Percentiles rank a stretch among this genome's conserved stretches.
Evolutionary conservation across 2,888 invertebrate genomes (phyloP).

Genomic region (Stictocephala bisonia): DNA sequence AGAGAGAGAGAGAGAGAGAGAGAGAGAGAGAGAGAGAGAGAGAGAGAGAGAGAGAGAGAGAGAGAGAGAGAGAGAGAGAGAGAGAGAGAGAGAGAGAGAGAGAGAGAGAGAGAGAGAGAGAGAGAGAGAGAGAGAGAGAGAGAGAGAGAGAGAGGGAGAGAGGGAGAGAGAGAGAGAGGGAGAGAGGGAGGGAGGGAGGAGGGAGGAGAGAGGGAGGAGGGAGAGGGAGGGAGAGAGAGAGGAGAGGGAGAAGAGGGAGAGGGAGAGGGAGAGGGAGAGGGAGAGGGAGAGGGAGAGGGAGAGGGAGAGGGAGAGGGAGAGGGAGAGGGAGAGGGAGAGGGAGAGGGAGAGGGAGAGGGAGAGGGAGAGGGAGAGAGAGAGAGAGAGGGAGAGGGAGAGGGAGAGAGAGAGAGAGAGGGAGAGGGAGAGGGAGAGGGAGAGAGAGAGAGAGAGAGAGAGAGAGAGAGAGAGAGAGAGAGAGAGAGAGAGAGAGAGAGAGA

Average conservation of each 20-base stretch:
- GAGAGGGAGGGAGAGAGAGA: slow-evolving; percentile 48
- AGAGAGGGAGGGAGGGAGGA: slow-evolving; percentile 48
- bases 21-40: slow-evolving; percentile 38
- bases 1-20: slow-evolving; percentile 40
- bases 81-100: not conserved
- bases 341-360: not conserved
- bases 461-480: slow-evolving; percentile 49
- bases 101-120: not conserved
- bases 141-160: not conserved
- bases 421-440: slow-evolving; percentile 44
- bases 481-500: too few species aligned
- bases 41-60: not conserved
- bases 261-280: not conserved
- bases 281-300: slow-evolving; percentile 48
- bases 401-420: slow-evolving; percentile 24
- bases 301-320: slow-evolving; percentile 51
- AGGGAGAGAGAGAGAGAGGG: not conserved
- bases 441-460: slow-evolving; percentile 44
- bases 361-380: slow-evolving; percentile 41
- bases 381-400: slow-evolving; percentile 18
- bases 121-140: not conserved
- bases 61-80: not conserved
- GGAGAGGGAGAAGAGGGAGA: not conserved
- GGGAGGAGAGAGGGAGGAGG: slow-evolving; percentile 34
- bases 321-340: slow-evolving; percentile 39